Evolutionary conservation across 1,140 invertebrate species (phyloP).

Genomic region (Chironomus striatipennis): DNA sequence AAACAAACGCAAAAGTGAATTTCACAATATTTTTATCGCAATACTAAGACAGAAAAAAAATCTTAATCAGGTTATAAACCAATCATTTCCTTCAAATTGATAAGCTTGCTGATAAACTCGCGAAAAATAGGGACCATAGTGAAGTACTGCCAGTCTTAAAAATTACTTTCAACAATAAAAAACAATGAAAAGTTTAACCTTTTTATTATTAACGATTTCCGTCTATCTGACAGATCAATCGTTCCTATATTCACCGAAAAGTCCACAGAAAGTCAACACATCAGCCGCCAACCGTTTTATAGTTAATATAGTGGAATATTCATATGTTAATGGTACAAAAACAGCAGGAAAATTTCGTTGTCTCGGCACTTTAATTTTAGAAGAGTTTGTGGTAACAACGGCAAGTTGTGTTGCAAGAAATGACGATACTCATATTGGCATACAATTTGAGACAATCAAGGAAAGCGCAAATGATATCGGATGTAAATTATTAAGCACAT

Average conservation of each 20-base stretch:
- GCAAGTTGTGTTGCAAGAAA: background rate
- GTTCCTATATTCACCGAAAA: background rate
- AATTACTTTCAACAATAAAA: too few relatives aligned
- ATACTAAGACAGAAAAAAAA: too few relatives aligned
- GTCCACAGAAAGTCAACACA: background rate
- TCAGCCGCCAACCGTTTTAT: background rate
- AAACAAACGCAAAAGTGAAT: too few relatives aligned
- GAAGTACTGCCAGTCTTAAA: too few relatives aligned
- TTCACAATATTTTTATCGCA: too few relatives aligned
- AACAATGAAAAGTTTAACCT: too few relatives aligned
- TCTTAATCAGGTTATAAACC: too few relatives aligned
- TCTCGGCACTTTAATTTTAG: background rate
- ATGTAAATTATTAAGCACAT: background rate
- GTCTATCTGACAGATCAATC: background rate
- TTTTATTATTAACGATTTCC: too few relatives aligned
- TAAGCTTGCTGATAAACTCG: too few relatives aligned
- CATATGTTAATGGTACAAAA: background rate
- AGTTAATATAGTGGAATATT: background rate
- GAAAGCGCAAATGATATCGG: background rate
- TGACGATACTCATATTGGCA: background rate
- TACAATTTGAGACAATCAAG: background rate
- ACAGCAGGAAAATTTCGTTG: background rate
- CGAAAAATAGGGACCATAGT: too few relatives aligned
- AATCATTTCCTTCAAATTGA: too few relatives aligned
- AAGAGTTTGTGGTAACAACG: background rate